Evolutionary conservation across 23 tunicate genomes (phyloP), one percentile per base, ranked within the genome.

Genomic region (Diplosoma virens): DNA sequence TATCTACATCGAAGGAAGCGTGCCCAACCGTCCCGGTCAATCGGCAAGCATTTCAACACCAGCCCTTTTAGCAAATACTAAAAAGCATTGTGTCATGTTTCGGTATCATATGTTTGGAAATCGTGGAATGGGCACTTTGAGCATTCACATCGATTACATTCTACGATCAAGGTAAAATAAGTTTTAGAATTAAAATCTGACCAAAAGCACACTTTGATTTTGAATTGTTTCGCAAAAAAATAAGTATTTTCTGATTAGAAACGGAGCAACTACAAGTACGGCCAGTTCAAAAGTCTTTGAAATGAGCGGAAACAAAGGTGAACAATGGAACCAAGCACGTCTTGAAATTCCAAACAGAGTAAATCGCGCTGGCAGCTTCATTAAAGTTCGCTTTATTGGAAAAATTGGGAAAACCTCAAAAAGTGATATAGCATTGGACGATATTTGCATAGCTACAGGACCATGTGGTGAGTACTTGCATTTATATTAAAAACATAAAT

Each of bases 401-500:
- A 29, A 22, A 3, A 27, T 61, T 29, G 69, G 69, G 9, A 29
- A 2, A 5, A n/a, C n/a, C 3, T 61, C 35, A 5, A 4, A 18
- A 24, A 70, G 74, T 0, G 97, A 92, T 48, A 32, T 92, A 0
- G 97, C 88, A 7, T 34, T 92, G 17, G 97, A 92, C 47, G 97
- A 92, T 52, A 60, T 92, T 23, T 85, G 92, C 59, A 81, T 89
- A 7, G 41, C 92, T 32, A 60, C 69, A 23, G 92, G 86, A 30
- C 81, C 84, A 47, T 92, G 97, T 60, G 83, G 92, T 92, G 81
- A 26, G 35, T 48, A n/a, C n/a, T n/a, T n/a, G n/a, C n/a, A n/a
- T n/a, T n/a, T n/a, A n/a, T n/a, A n/a, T n/a, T n/a, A n/a, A n/a
- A n/a, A n/a, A n/a, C n/a, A n/a, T n/a, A n/a, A n/a, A n/a, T n/a